Evolutionary conservation across 37 sponge, comb jelly and placozoan species (phyloP).

Genomic region (Oopsacas minuta): DNA sequence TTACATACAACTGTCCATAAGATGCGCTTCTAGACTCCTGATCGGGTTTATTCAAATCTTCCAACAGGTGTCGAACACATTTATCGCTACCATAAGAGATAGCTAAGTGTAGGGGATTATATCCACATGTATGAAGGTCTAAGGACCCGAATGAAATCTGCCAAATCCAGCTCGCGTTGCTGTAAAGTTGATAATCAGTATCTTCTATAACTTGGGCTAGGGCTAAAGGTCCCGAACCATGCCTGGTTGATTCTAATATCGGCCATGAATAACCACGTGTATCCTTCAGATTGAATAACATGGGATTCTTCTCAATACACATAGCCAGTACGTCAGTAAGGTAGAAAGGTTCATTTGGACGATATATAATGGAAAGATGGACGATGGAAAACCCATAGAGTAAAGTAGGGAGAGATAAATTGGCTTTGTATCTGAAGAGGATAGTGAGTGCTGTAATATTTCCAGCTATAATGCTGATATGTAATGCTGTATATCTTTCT

Average conservation of each 20-base stretch:
- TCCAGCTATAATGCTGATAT: neutral
- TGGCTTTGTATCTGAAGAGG: neutral
- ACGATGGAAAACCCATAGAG: neutral
- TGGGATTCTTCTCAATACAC: neutral
- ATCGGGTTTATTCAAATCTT: neutral
- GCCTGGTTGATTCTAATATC: neutral
- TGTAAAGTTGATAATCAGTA: neutral
- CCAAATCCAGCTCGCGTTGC: neutral
- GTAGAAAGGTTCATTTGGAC: neutral
- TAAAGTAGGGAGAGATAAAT: neutral
- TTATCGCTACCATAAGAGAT: neutral
- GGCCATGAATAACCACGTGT: neutral
- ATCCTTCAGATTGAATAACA: neutral
- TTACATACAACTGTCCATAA: neutral
- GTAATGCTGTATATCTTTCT: neutral
- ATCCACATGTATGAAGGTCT: neutral
- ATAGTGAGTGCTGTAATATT: neutral
- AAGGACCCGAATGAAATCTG: neutral
- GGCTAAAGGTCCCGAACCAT: neutral
- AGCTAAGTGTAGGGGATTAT: neutral
- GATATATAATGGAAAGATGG: neutral
- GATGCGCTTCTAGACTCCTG: neutral
- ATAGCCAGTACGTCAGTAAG: neutral
- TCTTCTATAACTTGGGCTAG: neutral
- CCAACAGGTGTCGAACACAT: neutral